Evolutionary conservation across 2,113 vertebrate genomes (phyloP), one percentile per base, ranked within the genome.

Genomic region (Gadus chalcogrammus): DNA sequence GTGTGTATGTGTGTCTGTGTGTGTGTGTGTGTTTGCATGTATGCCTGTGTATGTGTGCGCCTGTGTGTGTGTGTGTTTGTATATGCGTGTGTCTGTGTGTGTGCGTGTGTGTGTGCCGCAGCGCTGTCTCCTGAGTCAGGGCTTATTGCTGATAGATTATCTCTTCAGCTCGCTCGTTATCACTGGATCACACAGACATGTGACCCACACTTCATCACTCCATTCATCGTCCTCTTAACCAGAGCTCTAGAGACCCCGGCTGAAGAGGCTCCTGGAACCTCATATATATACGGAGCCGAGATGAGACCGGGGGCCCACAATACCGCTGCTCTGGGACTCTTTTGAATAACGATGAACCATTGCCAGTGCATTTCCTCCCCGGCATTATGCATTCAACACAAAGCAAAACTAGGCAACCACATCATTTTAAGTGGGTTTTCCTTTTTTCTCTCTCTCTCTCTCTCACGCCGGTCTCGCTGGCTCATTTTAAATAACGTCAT

Each of bases 141-240:
- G 91, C 91, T 91, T 90, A 90, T 90, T 88, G 87, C 87, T 86
- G 87, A 90, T 89, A 88, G 87, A 89, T 92, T 88, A 91, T 91
- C 89, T 90, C 84, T 88, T 84, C 83, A 87, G 84, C 86, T 87
- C 85, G 87, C 88, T 89, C 86, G 80, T 91, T 89, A 90, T 90
- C 85, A 89, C 90, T 88, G 85, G 88, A 88, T 90, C 86, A 91
- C 88, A 90, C 84, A 86, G 86, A 89, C 85, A 80, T 89, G 87
- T 88, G 88, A 91, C 89, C 88, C 59, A 62, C 75, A 90, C 89
- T 89, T 91, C 88, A 89, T 89, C 86, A 89, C 78, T 82, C 83
- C 75, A 89, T 91, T 90, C 87, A 90, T 90, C 83, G 78, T 87
- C 78, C 84, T 84, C 82, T 88, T 89, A 87, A 88, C 86, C 80